A percentile compares a stretch with the other conserved stretches of the same genome.
Conservation (phyloP, 2,113 vertebrate species). For the Saimiri boliviensis region DNA sequence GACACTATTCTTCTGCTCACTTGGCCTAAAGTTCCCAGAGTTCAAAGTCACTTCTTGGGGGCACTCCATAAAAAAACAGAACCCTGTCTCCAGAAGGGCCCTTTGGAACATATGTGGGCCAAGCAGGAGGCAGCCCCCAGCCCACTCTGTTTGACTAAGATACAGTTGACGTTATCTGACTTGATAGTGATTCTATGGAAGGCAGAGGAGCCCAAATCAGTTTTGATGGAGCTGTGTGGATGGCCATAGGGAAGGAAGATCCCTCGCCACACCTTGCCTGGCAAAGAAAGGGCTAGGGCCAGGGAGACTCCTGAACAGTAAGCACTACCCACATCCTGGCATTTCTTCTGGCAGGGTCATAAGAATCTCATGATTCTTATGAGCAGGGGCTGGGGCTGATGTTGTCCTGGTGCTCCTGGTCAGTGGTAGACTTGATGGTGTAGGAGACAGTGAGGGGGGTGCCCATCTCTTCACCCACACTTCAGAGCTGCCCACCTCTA, state of each 20-base stretch:
- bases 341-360: neutral
- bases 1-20: neutral
- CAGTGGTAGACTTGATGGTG: neutral
- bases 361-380: neutral
- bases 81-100: neutral
- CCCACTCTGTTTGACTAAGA: neutral
- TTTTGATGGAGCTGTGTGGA: neutral
- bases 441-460: neutral
- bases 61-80: neutral
- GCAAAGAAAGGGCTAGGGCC: neutral
- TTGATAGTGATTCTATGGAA: rapidly evolving
- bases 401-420: neutral
- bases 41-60: neutral
- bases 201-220: rapidly evolving
- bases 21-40: neutral
- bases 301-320: too few species aligned
- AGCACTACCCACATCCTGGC: neutral
- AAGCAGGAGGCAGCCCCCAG: neutral
- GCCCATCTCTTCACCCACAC: neutral
- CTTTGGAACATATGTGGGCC: neutral
- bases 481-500: neutral
- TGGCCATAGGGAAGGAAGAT: neutral
- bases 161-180: too few species aligned
- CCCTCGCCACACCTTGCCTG: rapidly evolving
- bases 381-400: neutral